Percentiles rank a stretch among this genome's conserved stretches.
phyloP scores from a whole-genome alignment of 2,888 invertebrate genomes.

The Metalampra italica region DNA sequence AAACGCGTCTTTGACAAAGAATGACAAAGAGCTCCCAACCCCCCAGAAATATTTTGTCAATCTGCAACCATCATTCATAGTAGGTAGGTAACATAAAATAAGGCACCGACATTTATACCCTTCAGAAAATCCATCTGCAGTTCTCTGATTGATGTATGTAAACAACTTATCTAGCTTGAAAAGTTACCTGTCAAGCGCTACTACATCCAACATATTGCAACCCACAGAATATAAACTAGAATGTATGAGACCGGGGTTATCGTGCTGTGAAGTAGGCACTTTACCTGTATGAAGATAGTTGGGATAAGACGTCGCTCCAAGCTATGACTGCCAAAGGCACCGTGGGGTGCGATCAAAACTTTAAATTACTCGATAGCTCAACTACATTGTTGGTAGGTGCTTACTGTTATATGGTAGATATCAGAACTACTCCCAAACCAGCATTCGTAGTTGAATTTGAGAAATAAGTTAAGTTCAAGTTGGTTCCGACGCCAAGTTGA shows the following conservation, averaged over 20 bases:
- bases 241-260: conserved; percentile 14
- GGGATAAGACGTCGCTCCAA: conserved; percentile 21
- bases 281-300: conserved; percentile 6
- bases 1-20: no score
- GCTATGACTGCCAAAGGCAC: conserved; percentile 15
- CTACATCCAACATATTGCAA: conserved; percentile 3
- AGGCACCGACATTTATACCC: neutral
- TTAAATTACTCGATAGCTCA: conserved; percentile 33
- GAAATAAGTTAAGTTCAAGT: conserved; percentile 2
- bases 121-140: neutral
- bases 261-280: conserved; percentile 16
- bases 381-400: conserved; percentile 9
- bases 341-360: conserved; percentile 28
- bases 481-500: neutral
- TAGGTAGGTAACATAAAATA: neutral
- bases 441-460: conserved; percentile 2
- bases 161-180: conserved; percentile 5
- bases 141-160: conserved; percentile 4
- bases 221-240: conserved; percentile 17
- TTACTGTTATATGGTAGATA: conserved; percentile 1
- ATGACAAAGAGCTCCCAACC: no score
- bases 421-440: conserved; percentile 4
- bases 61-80: no score
- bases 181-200: conserved; percentile 5
- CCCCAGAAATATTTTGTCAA: no score